These are phyloP conservation scores for Octopus bimaculoides DNA, from an alignment of 1,140 invertebrate species.

Conservation along the genomic window DNA sequence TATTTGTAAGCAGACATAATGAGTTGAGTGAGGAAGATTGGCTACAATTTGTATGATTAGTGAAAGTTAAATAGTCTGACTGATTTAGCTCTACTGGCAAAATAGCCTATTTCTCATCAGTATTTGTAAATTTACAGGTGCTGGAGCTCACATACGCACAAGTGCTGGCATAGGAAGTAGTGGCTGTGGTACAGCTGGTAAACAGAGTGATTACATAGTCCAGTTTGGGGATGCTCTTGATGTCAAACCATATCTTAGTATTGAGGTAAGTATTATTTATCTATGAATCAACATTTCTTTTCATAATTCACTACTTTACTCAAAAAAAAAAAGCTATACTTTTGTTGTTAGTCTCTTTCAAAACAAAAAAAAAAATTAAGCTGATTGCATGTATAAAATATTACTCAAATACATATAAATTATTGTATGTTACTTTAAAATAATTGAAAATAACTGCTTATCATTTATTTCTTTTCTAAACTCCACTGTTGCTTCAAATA, in stretches of 20 bases:
- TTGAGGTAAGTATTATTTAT: constrained; percentile 8
- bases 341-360: no score
- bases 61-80: neutral
- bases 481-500: no score
- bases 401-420: no score
- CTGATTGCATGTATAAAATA: no score
- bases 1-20: neutral
- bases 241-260: constrained; percentile 11
- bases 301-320: no score
- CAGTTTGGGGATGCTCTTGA: constrained; percentile 11
- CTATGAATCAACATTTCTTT: neutral
- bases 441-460: no score
- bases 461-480: no score
- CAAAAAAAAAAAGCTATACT: no score
- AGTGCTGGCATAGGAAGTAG: neutral
- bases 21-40: neutral
- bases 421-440: no score
- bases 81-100: neutral
- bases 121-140: neutral
- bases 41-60: neutral
- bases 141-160: constrained; percentile 2
- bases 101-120: neutral
- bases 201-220: constrained; percentile 12
- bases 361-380: no score
- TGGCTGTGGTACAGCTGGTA: neutral